A percentile compares a stretch with the other conserved stretches of the same genome.
These are phyloP conservation scores for Ectemnius continuus DNA, from an alignment of 2,888 invertebrate species.

Conservation along the genomic window DNA sequence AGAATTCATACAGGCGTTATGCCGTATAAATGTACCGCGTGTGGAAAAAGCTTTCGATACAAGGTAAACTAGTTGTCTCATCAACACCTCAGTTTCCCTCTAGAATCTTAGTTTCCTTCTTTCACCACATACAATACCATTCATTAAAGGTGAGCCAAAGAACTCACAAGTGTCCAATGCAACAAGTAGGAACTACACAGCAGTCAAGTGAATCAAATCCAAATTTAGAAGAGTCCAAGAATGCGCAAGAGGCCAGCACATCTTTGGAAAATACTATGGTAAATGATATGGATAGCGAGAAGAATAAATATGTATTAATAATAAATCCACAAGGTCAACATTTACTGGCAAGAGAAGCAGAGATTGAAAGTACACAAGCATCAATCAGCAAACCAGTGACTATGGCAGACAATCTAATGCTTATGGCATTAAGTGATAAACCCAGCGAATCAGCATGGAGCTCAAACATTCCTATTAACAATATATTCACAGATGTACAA, in stretches of 20 bases:
- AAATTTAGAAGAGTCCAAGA: slow-evolving; percentile 51
- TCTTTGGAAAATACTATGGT: slow-evolving; percentile 38
- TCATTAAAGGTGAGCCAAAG: slow-evolving; percentile 85
- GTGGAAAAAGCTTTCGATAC: slow-evolving; percentile 89
- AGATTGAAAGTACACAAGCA: slow-evolving; percentile 51
- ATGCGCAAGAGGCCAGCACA: slow-evolving; percentile 38
- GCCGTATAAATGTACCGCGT: slow-evolving; percentile 91
- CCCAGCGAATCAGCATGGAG: slow-evolving; percentile 39
- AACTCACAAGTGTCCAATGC: slow-evolving; percentile 88
- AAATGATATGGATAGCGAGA: slow-evolving; percentile 51
- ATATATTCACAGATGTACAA: slow-evolving; percentile 26
- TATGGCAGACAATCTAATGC: slow-evolving; percentile 17
- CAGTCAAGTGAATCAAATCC: slow-evolving; percentile 66
- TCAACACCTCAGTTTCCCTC: neutral
- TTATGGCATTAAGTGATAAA: too few relatives aligned
- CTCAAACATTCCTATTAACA: slow-evolving; percentile 43
- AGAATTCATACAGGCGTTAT: slow-evolving; percentile 91
- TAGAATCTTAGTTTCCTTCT: slow-evolving; percentile 1
- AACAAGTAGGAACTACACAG: slow-evolving; percentile 81
- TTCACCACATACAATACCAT: slow-evolving; percentile 1
- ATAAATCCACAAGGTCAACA: slow-evolving; percentile 71
- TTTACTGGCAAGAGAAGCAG: slow-evolving; percentile 66
- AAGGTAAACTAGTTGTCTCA: slow-evolving; percentile 80
- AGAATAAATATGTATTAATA: slow-evolving; percentile 72
- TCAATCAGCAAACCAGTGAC: slow-evolving; percentile 30